These are phyloP conservation scores for Macrosteles quadrilineatus DNA, from an alignment of 1,140 invertebrate genomes.

Conservation along the genomic window DNA sequence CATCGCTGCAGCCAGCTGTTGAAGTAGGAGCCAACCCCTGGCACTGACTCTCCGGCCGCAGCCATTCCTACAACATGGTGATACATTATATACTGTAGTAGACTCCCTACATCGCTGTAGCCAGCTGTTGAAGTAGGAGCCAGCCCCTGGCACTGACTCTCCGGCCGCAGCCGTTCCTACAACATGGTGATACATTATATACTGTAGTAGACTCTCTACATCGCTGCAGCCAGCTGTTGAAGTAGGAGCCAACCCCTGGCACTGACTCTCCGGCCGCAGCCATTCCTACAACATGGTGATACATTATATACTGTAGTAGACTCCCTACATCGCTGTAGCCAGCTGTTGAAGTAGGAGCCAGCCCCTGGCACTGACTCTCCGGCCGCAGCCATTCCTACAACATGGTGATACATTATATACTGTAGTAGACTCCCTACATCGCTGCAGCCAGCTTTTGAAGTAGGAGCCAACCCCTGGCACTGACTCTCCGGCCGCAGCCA, in stretches of 20 bases:
- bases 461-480: no score
- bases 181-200: no score
- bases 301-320: no score
- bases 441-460: no score
- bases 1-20: conserved; percentile 51
- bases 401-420: no score
- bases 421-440: no score
- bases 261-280: conserved; percentile 29
- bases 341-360: conserved; percentile 38
- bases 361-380: no score
- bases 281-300: conserved; percentile 1
- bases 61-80: conserved; percentile 19
- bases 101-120: conserved; percentile 73
- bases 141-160: conserved; percentile 31
- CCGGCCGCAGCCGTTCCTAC: conserved; percentile 28
- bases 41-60: conserved; percentile 28
- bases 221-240: conserved; percentile 43
- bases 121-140: conserved; percentile 39
- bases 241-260: conserved; percentile 34
- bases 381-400: no score
- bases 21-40: conserved; percentile 36
- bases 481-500: no score
- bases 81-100: conserved; percentile 54
- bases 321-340: conserved; percentile 64
- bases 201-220: conserved; percentile 63